A percentile compares a stretch with the other conserved stretches of the same genome.
phyloP scores from a whole-genome alignment of 1,140 invertebrate genomes.

The Bombus terrestris region DNA sequence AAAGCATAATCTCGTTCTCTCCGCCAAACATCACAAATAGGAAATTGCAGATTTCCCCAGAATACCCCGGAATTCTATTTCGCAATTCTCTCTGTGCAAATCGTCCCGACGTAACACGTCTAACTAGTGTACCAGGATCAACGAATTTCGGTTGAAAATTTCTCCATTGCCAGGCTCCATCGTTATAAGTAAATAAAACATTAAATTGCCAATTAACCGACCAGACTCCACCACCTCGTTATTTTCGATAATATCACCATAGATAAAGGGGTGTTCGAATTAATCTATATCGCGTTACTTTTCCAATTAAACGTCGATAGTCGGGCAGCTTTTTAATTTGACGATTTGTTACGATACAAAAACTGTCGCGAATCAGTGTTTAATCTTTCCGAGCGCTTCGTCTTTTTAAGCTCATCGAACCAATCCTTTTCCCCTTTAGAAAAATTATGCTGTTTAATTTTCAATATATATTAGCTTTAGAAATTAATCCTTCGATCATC shows the following conservation, averaged over 20 bases:
- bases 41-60: neutral
- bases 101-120: neutral
- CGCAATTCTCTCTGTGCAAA: neutral
- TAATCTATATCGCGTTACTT: neutral
- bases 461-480: too few relatives aligned
- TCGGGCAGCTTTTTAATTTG: neutral
- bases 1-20: neutral
- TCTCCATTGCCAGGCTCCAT: neutral
- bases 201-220: constrained; percentile 37
- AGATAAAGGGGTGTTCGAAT: constrained; percentile 17
- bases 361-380: neutral
- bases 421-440: too few relatives aligned
- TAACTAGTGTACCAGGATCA: neutral
- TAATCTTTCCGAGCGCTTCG: too few relatives aligned
- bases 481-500: too few relatives aligned
- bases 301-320: constrained; percentile 12
- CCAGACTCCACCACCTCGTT: neutral
- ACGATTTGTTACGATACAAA: neutral
- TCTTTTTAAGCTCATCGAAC: too few relatives aligned
- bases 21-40: neutral
- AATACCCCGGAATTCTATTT: neutral
- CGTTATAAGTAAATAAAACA: constrained; percentile 21
- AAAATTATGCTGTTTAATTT: too few relatives aligned
- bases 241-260: neutral
- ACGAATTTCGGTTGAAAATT: neutral